Evolutionary conservation across 2,888 invertebrate genomes (phyloP), one percentile per base, ranked within the genome.

Genomic region (Heterodera filipjevi): DNA sequence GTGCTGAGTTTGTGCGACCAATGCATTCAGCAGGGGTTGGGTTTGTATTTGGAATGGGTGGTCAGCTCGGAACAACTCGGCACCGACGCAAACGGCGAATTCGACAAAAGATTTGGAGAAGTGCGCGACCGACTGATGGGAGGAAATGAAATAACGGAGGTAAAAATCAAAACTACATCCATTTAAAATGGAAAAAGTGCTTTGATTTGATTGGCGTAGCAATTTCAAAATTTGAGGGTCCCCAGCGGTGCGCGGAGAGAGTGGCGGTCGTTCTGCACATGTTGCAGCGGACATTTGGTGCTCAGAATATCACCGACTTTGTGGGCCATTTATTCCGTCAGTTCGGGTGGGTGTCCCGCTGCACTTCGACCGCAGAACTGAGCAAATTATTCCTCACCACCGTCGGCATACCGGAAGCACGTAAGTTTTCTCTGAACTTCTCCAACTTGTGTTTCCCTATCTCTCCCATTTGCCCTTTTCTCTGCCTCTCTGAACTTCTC

Each of bases 1-100:
- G 72, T 85, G 59, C 39, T 83, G 27, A 80, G 83, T 3, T 39
- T 85, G 32, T 85, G 83, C 71, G 80, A 83, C 53, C 33, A 71
- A 14, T 84, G 83, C 76, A 44, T 85, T 27, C 85, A 83, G 84
- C 77, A 85, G 30, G 85, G 83, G 19, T 35, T 83, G n/a, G 81
- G 85, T 14, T n/a, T 83, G 12, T 85, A 84, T 64, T 73, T 85
- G 32, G 83, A 83, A 66, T 83, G 85, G 83, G n/a, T 78, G 30
- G 66, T 84, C 70, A 71, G 79, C 44, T 75, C 82, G 8, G 81
- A 83, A 75, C 66, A 76, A 22, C 30, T 71, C 1, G 46, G 59
- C 35, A 78, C 79, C 32, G 70, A 74, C 70, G 59, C 53, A 39
- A 68, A 64, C 33, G 53, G 39, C 10, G 77, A 77, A 39, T 49